Evolutionary conservation across 2,888 invertebrate species (phyloP), one percentile per base, ranked within the genome.

Genomic region (Drosophila diplacantha): DNA sequence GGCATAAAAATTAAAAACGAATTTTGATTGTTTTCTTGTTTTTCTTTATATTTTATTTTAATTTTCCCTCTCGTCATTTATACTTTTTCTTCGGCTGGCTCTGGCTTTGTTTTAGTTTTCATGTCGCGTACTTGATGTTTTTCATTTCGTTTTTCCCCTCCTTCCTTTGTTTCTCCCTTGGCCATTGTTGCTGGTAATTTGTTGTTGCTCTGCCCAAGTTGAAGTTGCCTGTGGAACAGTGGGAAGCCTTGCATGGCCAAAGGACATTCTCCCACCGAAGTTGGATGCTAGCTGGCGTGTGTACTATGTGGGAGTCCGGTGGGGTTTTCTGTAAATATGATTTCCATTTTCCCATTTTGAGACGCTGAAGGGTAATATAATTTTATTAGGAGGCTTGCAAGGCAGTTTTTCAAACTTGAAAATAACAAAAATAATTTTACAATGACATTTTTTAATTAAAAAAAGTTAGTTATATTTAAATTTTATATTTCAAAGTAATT

Each of bases 1-100:
- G 75, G 78, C 72, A 80, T 81, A 73, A 82, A 84, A 78, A 77
- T 82, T 81, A 79, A 81, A 83, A 81, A 80, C 77, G 77, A 83
- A 79, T 83, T 81, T 83, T 77, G 76, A 68, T 79, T 81, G 71
- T 82, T 79, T 71, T 73, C 63, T 56, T 55, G 39, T 41, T 58
- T 43, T 46, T 64, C 47, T 32, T 64, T 55, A 64, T 65, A 51
- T 74, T 72, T 46, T 66, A 54, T 64, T 60, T 38, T 72, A 43
- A 53, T 64, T 64, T 70, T 44, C 31, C 32, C 32, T 66, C 65
- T 67, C 52, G 61, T 72, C 74, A 46, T 68, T 69, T 75, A 73
- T 77, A 65, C 74, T 74, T 66, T 71, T 24, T 34, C 53, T 32
- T 67, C 46, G 50, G 60, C 41, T 61, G 63, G 63, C 51, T n/a